A percentile compares a stretch with the other conserved stretches of the same genome.
phyloP scores from a whole-genome alignment of 2,888 invertebrate genomes.

The Amitus sp. region DNA sequence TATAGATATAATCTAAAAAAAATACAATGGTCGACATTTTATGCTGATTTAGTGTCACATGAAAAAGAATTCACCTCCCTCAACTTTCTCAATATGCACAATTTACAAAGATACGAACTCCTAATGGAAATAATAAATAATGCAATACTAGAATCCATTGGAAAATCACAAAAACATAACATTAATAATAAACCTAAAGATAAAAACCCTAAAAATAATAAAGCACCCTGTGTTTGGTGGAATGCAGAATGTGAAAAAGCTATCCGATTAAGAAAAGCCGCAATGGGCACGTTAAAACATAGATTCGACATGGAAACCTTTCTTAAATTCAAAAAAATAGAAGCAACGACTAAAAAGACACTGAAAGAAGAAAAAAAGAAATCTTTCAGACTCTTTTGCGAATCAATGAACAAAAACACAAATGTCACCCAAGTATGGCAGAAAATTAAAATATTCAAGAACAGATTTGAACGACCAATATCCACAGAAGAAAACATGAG shows the following conservation, averaged over 20 bases:
- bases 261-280: neutral
- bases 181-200: neutral
- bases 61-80: neutral
- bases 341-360: neutral
- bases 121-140: neutral
- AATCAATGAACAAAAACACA: neutral
- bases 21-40: neutral
- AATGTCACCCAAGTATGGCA: neutral
- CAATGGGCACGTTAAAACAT: neutral
- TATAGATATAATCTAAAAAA: neutral
- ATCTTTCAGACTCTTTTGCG: neutral
- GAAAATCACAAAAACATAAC: neutral
- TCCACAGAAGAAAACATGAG: neutral
- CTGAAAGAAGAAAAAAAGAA: neutral
- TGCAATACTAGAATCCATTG: neutral
- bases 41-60: neutral
- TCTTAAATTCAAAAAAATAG: neutral
- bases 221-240: neutral
- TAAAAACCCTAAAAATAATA: neutral
- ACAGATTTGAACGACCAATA: neutral
- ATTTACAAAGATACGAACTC: neutral
- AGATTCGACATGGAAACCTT: neutral
- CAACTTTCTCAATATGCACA: neutral
- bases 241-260: neutral
- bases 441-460: neutral